These are phyloP conservation scores for Macrocentrus cingulum DNA, from an alignment of 1,140 invertebrate genomes.

Conservation along the genomic window DNA sequence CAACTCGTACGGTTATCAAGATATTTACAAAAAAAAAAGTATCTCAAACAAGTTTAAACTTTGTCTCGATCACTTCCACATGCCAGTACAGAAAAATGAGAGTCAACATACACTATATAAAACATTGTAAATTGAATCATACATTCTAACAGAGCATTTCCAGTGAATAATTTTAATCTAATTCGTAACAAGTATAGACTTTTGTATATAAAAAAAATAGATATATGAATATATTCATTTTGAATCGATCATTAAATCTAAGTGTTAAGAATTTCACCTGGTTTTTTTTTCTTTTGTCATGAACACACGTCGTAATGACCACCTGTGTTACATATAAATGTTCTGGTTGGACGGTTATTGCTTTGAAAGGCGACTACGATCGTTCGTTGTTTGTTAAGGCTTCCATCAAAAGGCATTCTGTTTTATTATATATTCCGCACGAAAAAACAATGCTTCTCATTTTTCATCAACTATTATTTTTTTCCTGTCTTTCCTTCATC, in stretches of 20 bases:
- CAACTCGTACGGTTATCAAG: no score
- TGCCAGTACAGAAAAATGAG: no score
- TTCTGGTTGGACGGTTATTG: slow-evolving; percentile 55
- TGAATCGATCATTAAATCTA: slow-evolving; percentile 30
- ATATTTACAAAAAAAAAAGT: no score
- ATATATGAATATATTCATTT: slow-evolving; percentile 36
- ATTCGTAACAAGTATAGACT: slow-evolving; percentile 56
- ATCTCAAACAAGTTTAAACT: no score
- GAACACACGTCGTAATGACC: slow-evolving; percentile 28
- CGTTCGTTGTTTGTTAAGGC: slow-evolving; percentile 18
- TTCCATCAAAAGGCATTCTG: slow-evolving; percentile 9
- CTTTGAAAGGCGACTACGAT: slow-evolving; percentile 43
- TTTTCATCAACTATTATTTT: not conserved
- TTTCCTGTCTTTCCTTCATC: not conserved
- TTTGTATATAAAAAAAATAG: slow-evolving; percentile 51
- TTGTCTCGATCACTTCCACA: no score
- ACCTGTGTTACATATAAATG: slow-evolving; percentile 40
- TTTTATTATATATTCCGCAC: slow-evolving; percentile 1
- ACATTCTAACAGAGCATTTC: slow-evolving; percentile 43
- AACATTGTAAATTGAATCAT: slow-evolving; percentile 43
- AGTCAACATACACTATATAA: slow-evolving; percentile 40
- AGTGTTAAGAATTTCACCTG: slow-evolving; percentile 3
- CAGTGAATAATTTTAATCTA: slow-evolving; percentile 43
- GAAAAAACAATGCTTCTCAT: not conserved
- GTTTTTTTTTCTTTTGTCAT: slow-evolving; percentile 15